Base-by-base conservation (phyloP, 2,113 vertebrate species). In the Ardeotis arabs region DNA sequence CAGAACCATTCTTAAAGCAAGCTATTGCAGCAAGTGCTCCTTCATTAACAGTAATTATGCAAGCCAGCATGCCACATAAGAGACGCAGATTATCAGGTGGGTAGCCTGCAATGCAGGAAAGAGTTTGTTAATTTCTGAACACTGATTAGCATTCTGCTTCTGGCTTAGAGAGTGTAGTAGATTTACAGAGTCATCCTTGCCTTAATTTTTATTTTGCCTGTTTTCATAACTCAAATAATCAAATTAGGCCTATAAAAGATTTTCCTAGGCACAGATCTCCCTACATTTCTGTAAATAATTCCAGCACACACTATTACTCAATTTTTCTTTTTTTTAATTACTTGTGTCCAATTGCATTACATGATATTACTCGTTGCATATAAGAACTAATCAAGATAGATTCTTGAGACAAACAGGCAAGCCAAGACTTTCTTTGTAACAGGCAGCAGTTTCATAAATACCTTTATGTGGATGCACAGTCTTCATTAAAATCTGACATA, bases 41-140 rank as follows among this genome's bases (percentile, higher is more conserved):
- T 89, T 94, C 41, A 86, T 94, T 94, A 90, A 63, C 18, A 83
- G 50, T 50, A 83, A 89, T 94, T 96, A 96, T 68, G 66, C 60
- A 92, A 86, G 58, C 29, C 62, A 90, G 21, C 11, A 6, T 64
- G 45, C 79, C 44, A 56, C 56, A 29, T 44, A 77, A 74, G 49
- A 94, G 67, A 67, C 41, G 74, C 55, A 83, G 35, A 95, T 63
- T 94, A 81, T 55, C 23, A 78, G 44, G 55, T 93, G 56, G 35
- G 73, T 70, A 86, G 50, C 10, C 87, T 87, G 67, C 10, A 45
- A 83, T 73, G 50, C 37, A 83, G 72, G 37, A 41, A 87, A 73
- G 68, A 74, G 31, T 77, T 72, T 60, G 23, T 91, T 93, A 44
- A 69, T 78, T 95, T 87, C 56, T 81, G 47, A 89, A 93, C 85